Conservation (phyloP, 2,888 invertebrate species). For the Nemoura dubitans region DNA sequence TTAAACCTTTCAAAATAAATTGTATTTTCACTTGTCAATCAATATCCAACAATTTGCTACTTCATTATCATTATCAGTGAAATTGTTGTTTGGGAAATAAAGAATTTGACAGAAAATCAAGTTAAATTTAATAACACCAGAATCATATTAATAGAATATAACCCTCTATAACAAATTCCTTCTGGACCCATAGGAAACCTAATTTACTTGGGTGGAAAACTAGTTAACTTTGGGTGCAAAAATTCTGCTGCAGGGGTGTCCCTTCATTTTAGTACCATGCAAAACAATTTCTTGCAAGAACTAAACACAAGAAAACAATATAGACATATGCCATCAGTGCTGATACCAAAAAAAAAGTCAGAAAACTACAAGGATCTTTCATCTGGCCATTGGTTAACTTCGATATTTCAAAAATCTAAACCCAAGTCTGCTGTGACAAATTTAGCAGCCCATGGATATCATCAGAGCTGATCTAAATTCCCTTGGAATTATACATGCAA, state of each 20-base stretch:
- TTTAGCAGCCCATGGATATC: neutral
- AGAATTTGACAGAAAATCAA: neutral
- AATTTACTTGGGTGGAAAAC: neutral
- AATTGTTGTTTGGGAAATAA: neutral
- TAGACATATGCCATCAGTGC: neutral
- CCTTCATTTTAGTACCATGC: neutral
- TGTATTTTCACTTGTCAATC: slow-evolving; percentile 36
- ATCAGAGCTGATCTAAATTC: neutral
- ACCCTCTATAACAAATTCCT: too few relatives aligned
- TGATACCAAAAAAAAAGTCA: neutral
- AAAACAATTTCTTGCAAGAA: neutral
- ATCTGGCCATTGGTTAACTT: too few relatives aligned
- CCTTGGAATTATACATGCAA: neutral
- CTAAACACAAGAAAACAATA: neutral
- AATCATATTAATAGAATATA: too few relatives aligned
- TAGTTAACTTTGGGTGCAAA: neutral
- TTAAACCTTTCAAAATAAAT: slow-evolving; percentile 64
- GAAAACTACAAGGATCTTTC: neutral
- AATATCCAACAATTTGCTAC: neutral
- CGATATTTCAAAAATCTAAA: neutral
- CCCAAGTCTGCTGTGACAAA: neutral
- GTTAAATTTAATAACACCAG: neutral
- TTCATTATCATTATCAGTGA: neutral
- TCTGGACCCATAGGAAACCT: too few relatives aligned
- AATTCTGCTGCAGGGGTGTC: too few relatives aligned